Conservation (phyloP, 2,113 vertebrate genomes). For the Nipponia nippon region DNA sequence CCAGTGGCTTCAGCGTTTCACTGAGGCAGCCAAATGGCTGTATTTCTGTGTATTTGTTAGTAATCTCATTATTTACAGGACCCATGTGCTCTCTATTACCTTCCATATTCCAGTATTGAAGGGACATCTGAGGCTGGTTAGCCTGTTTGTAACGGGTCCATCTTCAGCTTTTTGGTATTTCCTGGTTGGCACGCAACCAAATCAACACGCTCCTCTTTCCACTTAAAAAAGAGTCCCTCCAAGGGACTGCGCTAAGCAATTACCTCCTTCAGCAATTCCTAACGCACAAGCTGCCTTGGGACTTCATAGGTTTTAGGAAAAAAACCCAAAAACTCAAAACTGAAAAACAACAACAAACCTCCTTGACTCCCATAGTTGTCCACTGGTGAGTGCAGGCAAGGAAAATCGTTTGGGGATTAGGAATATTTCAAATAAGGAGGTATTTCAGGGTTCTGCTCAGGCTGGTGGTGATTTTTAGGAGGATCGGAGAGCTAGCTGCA, state of each 20-base stretch:
- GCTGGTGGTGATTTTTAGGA: neutral
- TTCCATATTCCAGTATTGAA: neutral
- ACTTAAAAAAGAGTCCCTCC: neutral
- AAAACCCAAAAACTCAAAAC: neutral
- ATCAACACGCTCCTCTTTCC: neutral
- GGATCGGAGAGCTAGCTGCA: neutral
- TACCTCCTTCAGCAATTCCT: neutral
- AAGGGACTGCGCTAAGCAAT: neutral
- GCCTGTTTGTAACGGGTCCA: conserved; percentile 5
- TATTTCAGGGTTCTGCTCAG: neutral
- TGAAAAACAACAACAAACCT: neutral
- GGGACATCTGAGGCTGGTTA: conserved; percentile 69
- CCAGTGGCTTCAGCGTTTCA: neutral
- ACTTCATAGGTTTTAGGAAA: neutral
- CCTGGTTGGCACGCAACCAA: conserved; percentile 4
- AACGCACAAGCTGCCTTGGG: neutral
- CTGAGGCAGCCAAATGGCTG: neutral
- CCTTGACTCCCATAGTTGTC: neutral
- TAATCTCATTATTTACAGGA: conserved; percentile 49
- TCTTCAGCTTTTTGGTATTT: conserved; percentile 55
- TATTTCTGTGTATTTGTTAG: conserved; percentile 14
- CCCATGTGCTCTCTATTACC: conserved; percentile 53
- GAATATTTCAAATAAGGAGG: neutral
- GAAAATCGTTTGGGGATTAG: neutral
- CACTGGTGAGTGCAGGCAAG: neutral